Conservation (phyloP, 2,113 vertebrate genomes). For the Petroica traversi region DNA sequence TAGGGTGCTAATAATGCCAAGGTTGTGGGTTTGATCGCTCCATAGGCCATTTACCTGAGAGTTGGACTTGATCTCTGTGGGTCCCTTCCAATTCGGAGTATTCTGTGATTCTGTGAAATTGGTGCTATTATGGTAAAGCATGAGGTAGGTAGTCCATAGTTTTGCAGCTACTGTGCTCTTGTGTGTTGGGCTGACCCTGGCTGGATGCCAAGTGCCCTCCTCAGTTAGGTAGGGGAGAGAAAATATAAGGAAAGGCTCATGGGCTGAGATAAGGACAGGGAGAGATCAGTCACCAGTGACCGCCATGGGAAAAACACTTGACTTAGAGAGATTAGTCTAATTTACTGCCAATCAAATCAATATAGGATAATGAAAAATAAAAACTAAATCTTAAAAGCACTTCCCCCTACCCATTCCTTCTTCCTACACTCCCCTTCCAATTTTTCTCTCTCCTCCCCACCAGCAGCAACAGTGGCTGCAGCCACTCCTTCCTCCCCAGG, state of each 20-base stretch:
- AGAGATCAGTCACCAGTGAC: background rate
- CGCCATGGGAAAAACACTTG: accelerated
- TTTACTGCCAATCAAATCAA: background rate
- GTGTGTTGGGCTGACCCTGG: background rate
- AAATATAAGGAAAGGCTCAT: background rate
- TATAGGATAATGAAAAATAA: background rate
- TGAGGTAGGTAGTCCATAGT: accelerated
- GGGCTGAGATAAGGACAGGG: background rate
- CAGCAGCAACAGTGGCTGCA: background rate
- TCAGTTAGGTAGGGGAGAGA: background rate
- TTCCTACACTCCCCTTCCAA: background rate
- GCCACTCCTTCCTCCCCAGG: background rate
- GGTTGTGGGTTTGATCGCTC: background rate
- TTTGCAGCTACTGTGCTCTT: background rate
- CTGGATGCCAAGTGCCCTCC: background rate
- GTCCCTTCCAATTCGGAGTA: background rate
- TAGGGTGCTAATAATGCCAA: background rate
- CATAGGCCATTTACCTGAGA: background rate
- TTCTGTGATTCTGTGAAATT: background rate
- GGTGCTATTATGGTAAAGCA: background rate
- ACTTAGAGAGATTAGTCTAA: background rate
- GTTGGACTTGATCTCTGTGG: background rate
- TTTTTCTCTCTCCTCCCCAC: background rate
- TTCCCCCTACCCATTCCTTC: background rate
- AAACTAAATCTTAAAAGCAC: background rate